Evolutionary conservation across 2,113 vertebrate species (phyloP), one percentile per base, ranked within the genome.

Genomic region (Leptobrachium leishanense): DNA sequence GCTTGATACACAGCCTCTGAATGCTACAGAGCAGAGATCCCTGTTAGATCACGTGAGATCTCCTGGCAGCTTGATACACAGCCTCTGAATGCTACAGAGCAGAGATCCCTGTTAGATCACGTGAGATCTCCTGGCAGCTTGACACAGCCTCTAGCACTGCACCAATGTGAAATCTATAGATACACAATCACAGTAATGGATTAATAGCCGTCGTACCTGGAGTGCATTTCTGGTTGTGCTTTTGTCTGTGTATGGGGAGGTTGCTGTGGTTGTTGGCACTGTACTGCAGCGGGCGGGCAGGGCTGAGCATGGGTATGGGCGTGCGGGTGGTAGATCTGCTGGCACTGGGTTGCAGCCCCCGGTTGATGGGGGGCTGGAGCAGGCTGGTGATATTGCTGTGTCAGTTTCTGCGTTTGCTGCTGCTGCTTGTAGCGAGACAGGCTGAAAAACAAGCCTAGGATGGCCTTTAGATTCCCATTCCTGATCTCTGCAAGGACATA

Each of bases 381-480:
- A 2, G 87, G 75, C 0, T 83, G 86, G 70, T 92, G 85, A 57
- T 86, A 86, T 0, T 86, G 84, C 1, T 86, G 75, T 2, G 84
- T 83, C 53, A 84, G 89, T 68, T 92, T 91, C 72, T 91, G 94
- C 13, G 89, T 89, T 88, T 96, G 94, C 3, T 95, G 94, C 83
- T 98, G 96, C 85, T 99, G 98, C 85, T 99, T 99, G 91, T 96
- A 99, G 0, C 97, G 95, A 6, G 98, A 99, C 54, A 99, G 88
- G 85, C 97, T 99, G 90, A 99, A 99, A 93, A 99, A 99, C 81
- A 99, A 95, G 83, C 98, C 97, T 84, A 99, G 86, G 84, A 99
- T 99, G 85, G 98, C 96, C 93, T 99, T 99, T 82, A 99, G 93
- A 93, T 99, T 98, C 71, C 98, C 98, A 95, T 99, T 98, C 46